Percentiles rank a stretch among this genome's conserved stretches.
Conservation (phyloP, 2,797 vertebrate genomes). For the Iguana delicatissima region DNA sequence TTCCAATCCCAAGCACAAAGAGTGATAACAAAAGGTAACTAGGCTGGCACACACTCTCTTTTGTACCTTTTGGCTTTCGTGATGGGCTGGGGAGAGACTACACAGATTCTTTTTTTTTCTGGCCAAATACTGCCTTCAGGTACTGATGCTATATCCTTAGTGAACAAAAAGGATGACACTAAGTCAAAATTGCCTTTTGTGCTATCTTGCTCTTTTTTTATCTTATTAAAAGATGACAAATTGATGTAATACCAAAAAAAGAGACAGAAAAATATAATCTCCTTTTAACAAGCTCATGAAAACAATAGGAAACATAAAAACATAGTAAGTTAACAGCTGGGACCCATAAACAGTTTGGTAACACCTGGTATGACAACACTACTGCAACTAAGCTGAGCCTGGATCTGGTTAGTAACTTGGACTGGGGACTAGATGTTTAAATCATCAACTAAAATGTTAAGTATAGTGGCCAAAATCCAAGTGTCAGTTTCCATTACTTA, state of each 20-base stretch:
- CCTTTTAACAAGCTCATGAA: neutral
- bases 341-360: neutral
- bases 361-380: neutral
- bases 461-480: neutral
- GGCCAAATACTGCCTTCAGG: constrained; percentile 38
- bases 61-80: constrained; percentile 16
- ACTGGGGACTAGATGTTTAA: neutral
- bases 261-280: neutral
- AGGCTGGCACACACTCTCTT: neutral
- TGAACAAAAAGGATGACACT: constrained; percentile 15
- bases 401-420: neutral
- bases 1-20: constrained; percentile 2
- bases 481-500: too few species aligned
- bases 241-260: neutral
- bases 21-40: constrained; percentile 8
- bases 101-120: neutral
- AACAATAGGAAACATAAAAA: neutral
- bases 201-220: neutral
- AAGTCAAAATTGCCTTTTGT: neutral
- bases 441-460: constrained; percentile 12
- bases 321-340: neutral
- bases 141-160: constrained; percentile 45
- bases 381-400: neutral
- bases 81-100: neutral
- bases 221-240: constrained; percentile 2